A percentile compares a stretch with the other conserved stretches of the same genome.
These are phyloP conservation scores for Eledone cirrhosa DNA, from an alignment of 2,888 invertebrate species.

Conservation along the genomic window DNA sequence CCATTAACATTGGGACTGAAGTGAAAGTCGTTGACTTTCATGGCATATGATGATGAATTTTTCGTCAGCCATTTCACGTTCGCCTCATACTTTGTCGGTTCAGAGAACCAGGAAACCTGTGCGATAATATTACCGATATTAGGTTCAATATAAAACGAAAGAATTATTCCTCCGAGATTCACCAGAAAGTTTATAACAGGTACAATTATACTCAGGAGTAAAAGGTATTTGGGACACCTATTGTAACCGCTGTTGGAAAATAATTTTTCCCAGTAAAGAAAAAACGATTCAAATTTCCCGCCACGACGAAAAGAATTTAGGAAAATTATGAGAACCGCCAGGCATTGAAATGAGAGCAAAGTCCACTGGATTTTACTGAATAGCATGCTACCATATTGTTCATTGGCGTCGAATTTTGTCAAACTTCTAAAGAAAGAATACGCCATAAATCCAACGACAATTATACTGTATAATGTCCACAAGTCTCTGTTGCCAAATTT, in stretches of 20 bases:
- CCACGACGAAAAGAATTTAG: background rate
- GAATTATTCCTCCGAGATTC: background rate
- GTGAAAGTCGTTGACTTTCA: background rate
- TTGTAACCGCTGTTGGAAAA: background rate
- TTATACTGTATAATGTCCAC: background rate
- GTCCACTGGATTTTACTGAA: conserved; percentile 16
- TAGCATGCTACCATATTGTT: background rate
- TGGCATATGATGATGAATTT: too few species aligned
- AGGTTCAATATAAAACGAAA: background rate
- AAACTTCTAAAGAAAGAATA: background rate
- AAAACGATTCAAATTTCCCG: background rate
- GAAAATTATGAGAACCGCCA: background rate
- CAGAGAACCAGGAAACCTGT: background rate
- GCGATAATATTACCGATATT: conserved; percentile 9
- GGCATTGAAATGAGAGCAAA: background rate
- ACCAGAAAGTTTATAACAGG: background rate
- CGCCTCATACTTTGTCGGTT: too few species aligned
- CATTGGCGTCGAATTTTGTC: background rate
- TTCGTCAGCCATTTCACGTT: too few species aligned
- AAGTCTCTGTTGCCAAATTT: background rate
- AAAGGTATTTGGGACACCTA: background rate
- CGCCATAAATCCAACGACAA: background rate
- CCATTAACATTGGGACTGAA: background rate
- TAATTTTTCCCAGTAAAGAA: background rate
- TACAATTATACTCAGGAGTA: background rate